A percentile compares a stretch with the other conserved stretches of the same genome.
Conservation (phyloP, 2,113 vertebrate species). For the Piliocolobus tephrosceles region DNA sequence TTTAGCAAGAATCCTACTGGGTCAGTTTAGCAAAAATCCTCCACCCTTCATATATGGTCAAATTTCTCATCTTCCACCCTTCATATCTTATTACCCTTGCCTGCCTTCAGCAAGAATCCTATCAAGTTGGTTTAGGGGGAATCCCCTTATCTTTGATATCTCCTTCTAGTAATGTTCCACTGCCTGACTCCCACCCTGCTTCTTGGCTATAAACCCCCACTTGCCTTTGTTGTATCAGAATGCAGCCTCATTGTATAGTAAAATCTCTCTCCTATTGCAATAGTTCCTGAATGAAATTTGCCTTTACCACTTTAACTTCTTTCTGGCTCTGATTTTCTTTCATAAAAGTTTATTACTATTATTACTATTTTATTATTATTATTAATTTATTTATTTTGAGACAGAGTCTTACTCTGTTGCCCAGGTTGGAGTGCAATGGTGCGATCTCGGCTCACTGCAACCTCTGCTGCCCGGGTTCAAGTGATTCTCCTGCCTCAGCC, state of each 20-base stretch:
- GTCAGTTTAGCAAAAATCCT: neutral
- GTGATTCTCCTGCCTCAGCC: no score
- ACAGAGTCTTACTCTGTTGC: no score
- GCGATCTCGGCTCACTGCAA: no score
- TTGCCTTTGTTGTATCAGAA: neutral
- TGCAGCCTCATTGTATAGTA: neutral
- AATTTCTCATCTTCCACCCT: neutral
- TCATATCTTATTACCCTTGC: neutral
- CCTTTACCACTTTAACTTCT: neutral
- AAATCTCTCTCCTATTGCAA: neutral
- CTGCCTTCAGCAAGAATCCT: neutral
- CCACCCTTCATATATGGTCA: neutral
- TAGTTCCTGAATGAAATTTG: neutral
- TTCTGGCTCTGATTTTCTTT: neutral
- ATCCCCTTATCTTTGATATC: neutral
- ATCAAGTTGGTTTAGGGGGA: neutral
- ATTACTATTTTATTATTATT: neutral
- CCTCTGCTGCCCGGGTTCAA: no score
- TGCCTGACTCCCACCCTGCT: neutral
- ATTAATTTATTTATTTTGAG: neutral
- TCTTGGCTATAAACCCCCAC: neutral
- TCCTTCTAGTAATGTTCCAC: neutral
- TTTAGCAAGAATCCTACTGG: neutral
- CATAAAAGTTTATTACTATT: neutral
- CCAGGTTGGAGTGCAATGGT: no score